These are phyloP conservation scores for Poeciliopsis occidentalis DNA, from an alignment of 2,113 vertebrate species.

Conservation along the genomic window DNA sequence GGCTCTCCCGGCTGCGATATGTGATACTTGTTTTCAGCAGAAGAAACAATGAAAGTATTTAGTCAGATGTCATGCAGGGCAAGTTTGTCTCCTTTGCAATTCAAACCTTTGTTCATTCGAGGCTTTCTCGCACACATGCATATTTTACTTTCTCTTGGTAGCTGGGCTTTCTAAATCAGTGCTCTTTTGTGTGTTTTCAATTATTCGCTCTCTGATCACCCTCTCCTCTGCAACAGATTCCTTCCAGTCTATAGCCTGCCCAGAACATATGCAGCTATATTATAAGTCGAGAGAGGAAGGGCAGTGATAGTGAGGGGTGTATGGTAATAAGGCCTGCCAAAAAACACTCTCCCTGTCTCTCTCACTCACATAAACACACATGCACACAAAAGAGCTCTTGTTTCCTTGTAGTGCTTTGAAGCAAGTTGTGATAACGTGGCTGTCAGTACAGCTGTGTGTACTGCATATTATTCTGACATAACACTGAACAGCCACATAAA, in stretches of 20 bases:
- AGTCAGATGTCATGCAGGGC: constrained; percentile 81
- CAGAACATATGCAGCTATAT: constrained; percentile 66
- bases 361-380: constrained; percentile 44
- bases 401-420: constrained; percentile 60
- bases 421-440: constrained; percentile 54
- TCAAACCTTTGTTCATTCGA: constrained; percentile 75
- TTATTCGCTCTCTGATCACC: constrained; percentile 74
- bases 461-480: constrained; percentile 47
- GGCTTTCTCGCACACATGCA: constrained; percentile 49
- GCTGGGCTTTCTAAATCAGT: constrained; percentile 68
- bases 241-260: constrained; percentile 48
- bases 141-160: constrained; percentile 70
- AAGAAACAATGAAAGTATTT: constrained; percentile 85
- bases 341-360: constrained; percentile 38
- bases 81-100: constrained; percentile 82
- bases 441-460: constrained; percentile 34
- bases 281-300: constrained; percentile 70
- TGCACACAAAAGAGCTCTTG: constrained; percentile 69
- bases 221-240: constrained; percentile 57
- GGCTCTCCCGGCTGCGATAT: constrained; percentile 59
- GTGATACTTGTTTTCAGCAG: constrained; percentile 81
- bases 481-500: constrained; percentile 29
- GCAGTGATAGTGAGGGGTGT: constrained; percentile 60
- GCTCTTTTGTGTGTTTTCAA: constrained; percentile 80
- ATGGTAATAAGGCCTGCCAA: constrained; percentile 60